Conservation (phyloP, 2,888 invertebrate genomes). For the Megalurothrips usitatus region DNA sequence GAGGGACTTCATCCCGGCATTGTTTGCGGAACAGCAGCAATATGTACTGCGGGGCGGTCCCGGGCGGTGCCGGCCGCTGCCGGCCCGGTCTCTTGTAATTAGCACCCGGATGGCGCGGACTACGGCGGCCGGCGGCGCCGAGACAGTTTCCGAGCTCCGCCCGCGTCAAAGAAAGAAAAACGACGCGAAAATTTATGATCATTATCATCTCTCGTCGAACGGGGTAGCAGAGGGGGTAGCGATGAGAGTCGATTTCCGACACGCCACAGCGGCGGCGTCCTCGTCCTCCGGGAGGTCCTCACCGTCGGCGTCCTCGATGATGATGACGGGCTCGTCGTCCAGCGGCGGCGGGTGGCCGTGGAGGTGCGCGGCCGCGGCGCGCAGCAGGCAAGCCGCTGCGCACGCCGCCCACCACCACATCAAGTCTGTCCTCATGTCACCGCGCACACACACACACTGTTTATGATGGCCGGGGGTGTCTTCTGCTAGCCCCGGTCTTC, state of each 20-base stretch:
- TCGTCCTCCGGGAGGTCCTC: too few species aligned
- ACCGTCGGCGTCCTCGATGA: constrained; percentile 21
- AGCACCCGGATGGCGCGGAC: too few species aligned
- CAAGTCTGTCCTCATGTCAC: neutral
- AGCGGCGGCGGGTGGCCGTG: neutral
- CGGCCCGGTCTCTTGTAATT: neutral
- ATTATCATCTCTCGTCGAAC: too few species aligned
- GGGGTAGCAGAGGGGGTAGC: too few species aligned
- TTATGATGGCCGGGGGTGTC: neutral
- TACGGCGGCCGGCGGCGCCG: too few species aligned
- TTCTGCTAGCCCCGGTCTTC: neutral
- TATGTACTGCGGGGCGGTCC: neutral
- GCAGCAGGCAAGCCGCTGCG: neutral
- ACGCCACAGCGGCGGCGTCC: too few species aligned
- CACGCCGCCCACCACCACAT: neutral
- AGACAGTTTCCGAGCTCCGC: too few species aligned
- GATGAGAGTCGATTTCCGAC: too few species aligned
- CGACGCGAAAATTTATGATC: too few species aligned
- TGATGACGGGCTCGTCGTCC: constrained; percentile 22
- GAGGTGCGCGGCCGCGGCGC: neutral
- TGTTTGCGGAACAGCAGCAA: neutral
- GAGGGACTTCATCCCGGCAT: neutral
- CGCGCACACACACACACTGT: neutral
- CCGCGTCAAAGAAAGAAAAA: too few species aligned
- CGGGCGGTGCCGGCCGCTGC: neutral